Conservation (phyloP, 2,113 vertebrate genomes). For the Campylomormyrus numenius region DNA sequence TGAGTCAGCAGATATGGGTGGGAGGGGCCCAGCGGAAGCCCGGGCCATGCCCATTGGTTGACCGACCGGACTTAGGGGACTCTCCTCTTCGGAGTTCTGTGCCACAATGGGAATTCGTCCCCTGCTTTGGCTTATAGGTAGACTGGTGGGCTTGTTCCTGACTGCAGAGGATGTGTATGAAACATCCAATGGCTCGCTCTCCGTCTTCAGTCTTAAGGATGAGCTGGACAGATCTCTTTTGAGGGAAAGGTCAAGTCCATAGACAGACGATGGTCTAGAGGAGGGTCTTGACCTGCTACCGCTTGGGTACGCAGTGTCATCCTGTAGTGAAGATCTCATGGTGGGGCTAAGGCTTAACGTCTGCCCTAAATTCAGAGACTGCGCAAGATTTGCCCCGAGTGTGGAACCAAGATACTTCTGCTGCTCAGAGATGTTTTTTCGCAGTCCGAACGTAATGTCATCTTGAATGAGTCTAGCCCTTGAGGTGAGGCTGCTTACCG, state of each 20-base stretch:
- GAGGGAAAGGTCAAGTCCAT: constrained; percentile 91
- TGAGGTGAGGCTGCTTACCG: constrained; percentile 78
- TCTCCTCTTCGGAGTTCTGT: constrained; percentile 98
- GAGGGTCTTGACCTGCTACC: constrained; percentile 86
- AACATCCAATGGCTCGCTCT: constrained; percentile 81
- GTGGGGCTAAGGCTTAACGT: constrained; percentile 63
- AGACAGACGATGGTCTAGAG: constrained; percentile 91
- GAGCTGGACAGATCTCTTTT: constrained; percentile 93
- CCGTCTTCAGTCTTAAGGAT: constrained; percentile 85
- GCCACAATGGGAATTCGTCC: constrained; percentile 95
- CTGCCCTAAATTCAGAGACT: constrained; percentile 73
- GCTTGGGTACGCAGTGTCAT: constrained; percentile 86
- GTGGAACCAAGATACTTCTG: constrained; percentile 87
- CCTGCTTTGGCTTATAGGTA: constrained; percentile 95
- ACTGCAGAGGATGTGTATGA: constrained; percentile 74
- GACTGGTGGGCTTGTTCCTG: constrained; percentile 89
- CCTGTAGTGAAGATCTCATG: constrained; percentile 73
- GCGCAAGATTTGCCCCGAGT: constrained; percentile 70
- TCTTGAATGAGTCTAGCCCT: constrained; percentile 91
- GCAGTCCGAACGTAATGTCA: constrained; percentile 91
- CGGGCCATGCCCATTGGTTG: constrained; percentile 99
- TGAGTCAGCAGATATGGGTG: constrained; percentile 94
- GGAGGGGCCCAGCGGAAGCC: constrained; percentile 91
- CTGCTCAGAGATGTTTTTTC: constrained; percentile 93
- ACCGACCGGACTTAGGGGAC: constrained; percentile 93